Evolutionary conservation across 2,888 invertebrate genomes (phyloP), one percentile per base, ranked within the genome.

Genomic region (Cosmia pyralina): DNA sequence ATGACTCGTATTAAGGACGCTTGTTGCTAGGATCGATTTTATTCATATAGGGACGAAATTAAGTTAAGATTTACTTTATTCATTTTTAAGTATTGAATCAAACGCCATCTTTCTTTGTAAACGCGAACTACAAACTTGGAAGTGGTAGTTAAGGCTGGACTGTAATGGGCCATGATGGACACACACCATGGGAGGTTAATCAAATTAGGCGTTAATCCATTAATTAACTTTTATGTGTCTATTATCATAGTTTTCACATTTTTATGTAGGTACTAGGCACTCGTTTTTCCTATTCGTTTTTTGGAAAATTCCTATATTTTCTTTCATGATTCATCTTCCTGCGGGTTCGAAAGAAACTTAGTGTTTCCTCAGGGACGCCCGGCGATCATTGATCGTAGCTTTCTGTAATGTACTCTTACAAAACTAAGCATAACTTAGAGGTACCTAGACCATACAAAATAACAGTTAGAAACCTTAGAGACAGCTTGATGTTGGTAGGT

Each of bases 61-160:
- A 48, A 41, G 6, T 46, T 7, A 13, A 44, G 10, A 15, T 15
- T n/a, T 3, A 19, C 13, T 7, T 62, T 19, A 19, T 46, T 28
- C 2, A 5, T 38, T 13, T 17, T 17, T 44, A 2, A 4, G 10
- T 19, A 34, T 64, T 69, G 11, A n/a, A 68, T 17, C 5, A 5
- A 22, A 15, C 75, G 76, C 76, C 79, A 76, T 76, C 76, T 76
- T 4, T 13, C 22, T 41, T 59, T 48, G 4, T 41, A 15, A 15
- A 4, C 19, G 2, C 0, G 52, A 53, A 76, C 58, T 78, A 78
- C 50, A 17, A 0, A 3, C 52, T 38, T 46, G 8, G 0, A 34
- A 77, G 19, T 69, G 70, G 41, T 67, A 34, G 22, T 68, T 22
- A 67, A 15, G 17, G 1, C 4, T 77, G 52, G 52, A 8, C 28